These are phyloP conservation scores for Zosterops borbonicus DNA, from an alignment of 2,113 vertebrate species.

Conservation along the genomic window DNA sequence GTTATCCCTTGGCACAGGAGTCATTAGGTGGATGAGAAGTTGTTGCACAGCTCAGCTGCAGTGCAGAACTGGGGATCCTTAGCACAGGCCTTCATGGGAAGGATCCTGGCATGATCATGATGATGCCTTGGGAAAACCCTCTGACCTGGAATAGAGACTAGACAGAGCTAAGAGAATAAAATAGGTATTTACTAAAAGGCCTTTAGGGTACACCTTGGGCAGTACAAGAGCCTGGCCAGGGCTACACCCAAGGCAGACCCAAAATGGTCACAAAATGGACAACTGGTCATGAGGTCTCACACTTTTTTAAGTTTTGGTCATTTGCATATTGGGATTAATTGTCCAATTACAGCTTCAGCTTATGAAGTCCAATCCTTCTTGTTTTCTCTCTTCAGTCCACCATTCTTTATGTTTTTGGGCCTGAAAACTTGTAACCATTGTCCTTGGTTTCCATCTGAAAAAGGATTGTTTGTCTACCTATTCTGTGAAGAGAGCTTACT, in stretches of 20 bases:
- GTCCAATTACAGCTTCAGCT: not conserved
- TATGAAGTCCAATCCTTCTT: not conserved
- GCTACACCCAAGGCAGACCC: not conserved
- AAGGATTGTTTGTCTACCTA: not conserved
- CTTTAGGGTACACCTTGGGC: not conserved
- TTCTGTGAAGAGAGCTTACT: not conserved
- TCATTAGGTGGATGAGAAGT: not conserved
- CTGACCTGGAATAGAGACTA: not conserved
- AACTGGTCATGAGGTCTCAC: not conserved
- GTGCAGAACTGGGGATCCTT: not conserved
- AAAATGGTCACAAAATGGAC: not conserved
- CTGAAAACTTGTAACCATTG: not conserved
- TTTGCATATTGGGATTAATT: not conserved
- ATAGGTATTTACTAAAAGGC: not conserved
- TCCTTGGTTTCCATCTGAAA: not conserved
- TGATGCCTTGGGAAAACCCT: not conserved
- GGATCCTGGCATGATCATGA: not conserved
- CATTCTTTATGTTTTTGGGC: not conserved
- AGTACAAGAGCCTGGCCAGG: not conserved
- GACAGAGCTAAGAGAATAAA: not conserved
- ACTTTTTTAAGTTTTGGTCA: not conserved
- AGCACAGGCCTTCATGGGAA: not conserved
- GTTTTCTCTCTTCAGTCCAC: not conserved
- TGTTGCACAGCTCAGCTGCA: not conserved
- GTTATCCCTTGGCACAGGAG: not conserved